phyloP scores from a whole-genome alignment of 1,140 invertebrate genomes.

The Chironomus tepperi region DNA sequence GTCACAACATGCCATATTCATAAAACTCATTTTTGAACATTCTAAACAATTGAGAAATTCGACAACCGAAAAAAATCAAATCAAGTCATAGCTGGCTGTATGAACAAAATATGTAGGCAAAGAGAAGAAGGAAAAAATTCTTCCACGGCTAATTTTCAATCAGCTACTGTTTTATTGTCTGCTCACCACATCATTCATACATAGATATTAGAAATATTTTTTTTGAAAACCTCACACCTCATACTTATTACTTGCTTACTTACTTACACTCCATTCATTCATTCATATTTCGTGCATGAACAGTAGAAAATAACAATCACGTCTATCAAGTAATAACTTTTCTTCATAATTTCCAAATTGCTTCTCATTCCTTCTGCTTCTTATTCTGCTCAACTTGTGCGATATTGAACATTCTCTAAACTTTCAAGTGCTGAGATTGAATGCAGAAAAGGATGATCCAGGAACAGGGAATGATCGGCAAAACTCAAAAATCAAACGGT shows the following conservation, averaged over 20 bases:
- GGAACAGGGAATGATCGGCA: not conserved
- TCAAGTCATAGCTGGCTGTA: too few species aligned
- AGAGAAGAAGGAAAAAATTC: not conserved
- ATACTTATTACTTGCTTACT: too few species aligned
- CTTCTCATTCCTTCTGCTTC: not conserved
- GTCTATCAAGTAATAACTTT: too few species aligned
- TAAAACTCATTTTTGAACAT: not conserved
- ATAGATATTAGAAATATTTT: not conserved
- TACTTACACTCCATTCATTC: too few species aligned
- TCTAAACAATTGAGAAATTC: not conserved
- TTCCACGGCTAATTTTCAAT: conserved; percentile 19
- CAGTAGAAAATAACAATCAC: too few species aligned
- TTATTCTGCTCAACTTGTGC: not conserved
- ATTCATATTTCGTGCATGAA: too few species aligned
- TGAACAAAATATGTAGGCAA: not conserved
- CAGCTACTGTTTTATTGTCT: not conserved
- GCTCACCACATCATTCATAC: not conserved
- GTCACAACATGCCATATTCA: not conserved
- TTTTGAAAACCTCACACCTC: too few species aligned
- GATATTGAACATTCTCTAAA: not conserved
- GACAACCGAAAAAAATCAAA: not conserved
- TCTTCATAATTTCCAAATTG: too few species aligned
- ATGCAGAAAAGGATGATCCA: not conserved
- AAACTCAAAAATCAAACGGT: not conserved
- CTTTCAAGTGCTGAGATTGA: not conserved